Evolutionary conservation across 2,797 vertebrate genomes (phyloP), one percentile per base, ranked within the genome.

Genomic region (Sarcoramphus papa): DNA sequence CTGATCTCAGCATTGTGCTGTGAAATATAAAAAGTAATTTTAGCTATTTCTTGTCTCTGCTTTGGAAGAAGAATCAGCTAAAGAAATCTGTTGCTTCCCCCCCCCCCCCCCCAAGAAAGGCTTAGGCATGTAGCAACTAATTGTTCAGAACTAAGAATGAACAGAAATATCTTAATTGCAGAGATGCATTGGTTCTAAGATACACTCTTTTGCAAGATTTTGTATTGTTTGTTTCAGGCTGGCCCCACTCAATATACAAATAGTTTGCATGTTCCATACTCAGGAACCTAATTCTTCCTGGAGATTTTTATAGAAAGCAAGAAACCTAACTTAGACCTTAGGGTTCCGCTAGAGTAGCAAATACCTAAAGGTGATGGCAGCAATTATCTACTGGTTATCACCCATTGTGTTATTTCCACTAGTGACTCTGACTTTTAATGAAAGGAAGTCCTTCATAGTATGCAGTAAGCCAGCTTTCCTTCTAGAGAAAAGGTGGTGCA

Each of bases 41-140:
- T 50, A 45, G 1, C 6, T 65, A 5, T 35, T 77, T 56, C 18
- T 60, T 62, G 2, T 78, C 22, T 64, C 9, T 77, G 7, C 10
- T 81, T 85, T 43, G 14, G 15, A 85, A 73, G 9, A 63, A 84
- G 12, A 10, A 41, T 31, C 4, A 50, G 3, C 6, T 45, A 25
- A 53, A 43, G 3, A 53, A 57, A 57, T 53, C 15, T 64, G 3
- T 40, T 54, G 4, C 5, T 50, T 13, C 43, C 10, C n/a, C n/a
- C n/a, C n/a, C n/a, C 5, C 1, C 4, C 16, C 48, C 9, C 11
- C 10, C 0, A 1, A 17, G 7, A 50, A 65, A 73, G 4, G 2
- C 43, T 59, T 45, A 65, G 13, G 9, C 6, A 13, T 45, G 12
- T 53, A 62, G 10, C 7, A 67, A 33, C 10, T 43, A 77, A 33